phyloP scores from a whole-genome alignment of 2,888 invertebrate genomes.

The Yponomeuta cagnagella region DNA sequence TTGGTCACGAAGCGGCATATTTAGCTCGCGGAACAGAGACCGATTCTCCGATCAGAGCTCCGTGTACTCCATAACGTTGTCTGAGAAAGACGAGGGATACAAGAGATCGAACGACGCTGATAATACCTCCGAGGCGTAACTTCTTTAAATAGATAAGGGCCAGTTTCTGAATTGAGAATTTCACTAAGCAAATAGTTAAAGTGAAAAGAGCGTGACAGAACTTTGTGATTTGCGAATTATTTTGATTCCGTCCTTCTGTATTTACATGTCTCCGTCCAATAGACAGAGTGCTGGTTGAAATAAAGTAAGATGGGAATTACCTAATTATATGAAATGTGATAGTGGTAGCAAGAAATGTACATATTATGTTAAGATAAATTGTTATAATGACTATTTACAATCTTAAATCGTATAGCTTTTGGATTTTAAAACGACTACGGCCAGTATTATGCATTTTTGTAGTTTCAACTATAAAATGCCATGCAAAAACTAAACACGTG shows the following conservation, averaged over 20 bases:
- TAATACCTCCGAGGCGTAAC: slow-evolving; percentile 69
- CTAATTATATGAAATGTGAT: not conserved
- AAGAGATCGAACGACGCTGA: slow-evolving; percentile 58
- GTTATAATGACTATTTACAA: not conserved
- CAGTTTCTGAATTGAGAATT: too few relatives aligned
- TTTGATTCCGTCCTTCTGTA: not conserved
- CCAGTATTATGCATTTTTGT: not conserved
- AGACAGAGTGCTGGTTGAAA: not conserved
- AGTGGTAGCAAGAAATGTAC: not conserved
- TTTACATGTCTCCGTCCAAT: not conserved
- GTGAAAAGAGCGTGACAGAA: too few relatives aligned
- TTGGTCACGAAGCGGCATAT: slow-evolving; percentile 57
- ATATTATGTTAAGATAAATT: not conserved
- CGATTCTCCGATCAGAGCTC: slow-evolving; percentile 65
- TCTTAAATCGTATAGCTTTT: not conserved
- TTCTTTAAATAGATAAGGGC: slow-evolving; percentile 13
- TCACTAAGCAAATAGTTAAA: too few relatives aligned
- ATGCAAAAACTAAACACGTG: not conserved
- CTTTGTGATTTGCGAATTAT: too few relatives aligned
- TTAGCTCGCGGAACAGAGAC: slow-evolving; percentile 56
- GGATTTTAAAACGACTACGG: not conserved
- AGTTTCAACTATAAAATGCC: not conserved
- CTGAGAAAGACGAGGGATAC: slow-evolving; percentile 60
- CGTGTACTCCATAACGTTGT: slow-evolving; percentile 65
- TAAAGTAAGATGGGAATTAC: not conserved